Evolutionary conservation across 1,140 invertebrate species (phyloP).

Genomic region (Rhyacophila brunnea): DNA sequence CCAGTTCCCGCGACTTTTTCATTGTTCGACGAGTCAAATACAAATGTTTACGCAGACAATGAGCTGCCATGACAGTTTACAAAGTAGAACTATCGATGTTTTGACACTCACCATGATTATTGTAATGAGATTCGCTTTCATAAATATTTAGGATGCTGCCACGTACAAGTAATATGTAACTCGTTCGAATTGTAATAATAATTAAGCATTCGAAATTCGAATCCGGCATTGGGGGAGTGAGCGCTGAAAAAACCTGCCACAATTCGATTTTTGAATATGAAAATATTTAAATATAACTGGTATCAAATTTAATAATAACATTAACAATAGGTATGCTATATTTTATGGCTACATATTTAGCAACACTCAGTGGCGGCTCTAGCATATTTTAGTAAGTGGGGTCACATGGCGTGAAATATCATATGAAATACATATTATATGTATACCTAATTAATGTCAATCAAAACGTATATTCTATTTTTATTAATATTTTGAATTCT

Average conservation of each 20-base stretch:
- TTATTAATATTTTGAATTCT: no score
- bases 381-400: no score
- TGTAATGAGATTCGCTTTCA: slow-evolving; percentile 20
- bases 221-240: slow-evolving; percentile 5
- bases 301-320: no score
- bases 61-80: slow-evolving; percentile 7
- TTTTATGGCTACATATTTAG: no score
- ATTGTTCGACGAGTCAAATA: slow-evolving; percentile 29
- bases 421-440: no score
- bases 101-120: slow-evolving; percentile 26
- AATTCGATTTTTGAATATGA: background rate
- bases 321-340: no score
- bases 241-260: slow-evolving; percentile 2
- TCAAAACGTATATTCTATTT: no score
- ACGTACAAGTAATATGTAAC: slow-evolving; percentile 3
- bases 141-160: slow-evolving; percentile 25
- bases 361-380: no score
- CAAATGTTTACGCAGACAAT: slow-evolving; percentile 32
- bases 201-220: slow-evolving; percentile 7
- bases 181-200: slow-evolving; percentile 8
- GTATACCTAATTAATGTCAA: no score
- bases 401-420: no score
- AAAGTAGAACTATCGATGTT: slow-evolving; percentile 9
- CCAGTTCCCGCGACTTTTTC: slow-evolving; percentile 5
- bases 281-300: no score